A percentile compares a stretch with the other conserved stretches of the same genome.
Evolutionary conservation across 2,888 invertebrate species (phyloP).

Genomic region (Eupithecia subfuscata): DNA sequence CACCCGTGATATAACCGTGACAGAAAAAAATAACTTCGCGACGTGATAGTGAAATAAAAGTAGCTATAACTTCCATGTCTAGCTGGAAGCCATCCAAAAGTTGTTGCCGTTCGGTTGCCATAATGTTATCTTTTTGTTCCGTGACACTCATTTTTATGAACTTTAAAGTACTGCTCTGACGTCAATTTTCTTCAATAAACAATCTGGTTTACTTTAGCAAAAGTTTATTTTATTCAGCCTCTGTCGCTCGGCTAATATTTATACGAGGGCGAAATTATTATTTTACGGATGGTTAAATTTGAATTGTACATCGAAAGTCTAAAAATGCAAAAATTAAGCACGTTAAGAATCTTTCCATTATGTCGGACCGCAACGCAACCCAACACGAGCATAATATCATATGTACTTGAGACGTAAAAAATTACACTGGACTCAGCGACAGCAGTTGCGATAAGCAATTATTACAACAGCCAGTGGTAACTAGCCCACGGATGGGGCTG

Average conservation of each 20-base stretch:
- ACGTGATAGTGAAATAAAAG: no score
- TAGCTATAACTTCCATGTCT: no score
- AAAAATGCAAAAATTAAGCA: not conserved
- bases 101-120: not conserved
- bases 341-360: not conserved
- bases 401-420: no score
- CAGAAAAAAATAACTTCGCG: no score
- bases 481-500: no score
- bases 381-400: no score
- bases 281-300: not conserved
- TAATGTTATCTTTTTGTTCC: not conserved
- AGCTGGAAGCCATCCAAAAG: not conserved
- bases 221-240: slow-evolving; percentile 10
- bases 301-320: not conserved
- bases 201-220: slow-evolving; percentile 34
- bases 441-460: no score
- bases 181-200: slow-evolving; percentile 43
- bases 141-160: slow-evolving; percentile 49
- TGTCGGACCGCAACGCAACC: no score
- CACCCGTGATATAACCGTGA: no score
- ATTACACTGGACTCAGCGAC: no score
- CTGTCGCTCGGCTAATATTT: not conserved
- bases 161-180: slow-evolving; percentile 32
- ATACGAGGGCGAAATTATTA: not conserved
- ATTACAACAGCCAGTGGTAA: no score